These are phyloP conservation scores for Calameuta filiformis DNA, from an alignment of 2,888 invertebrate genomes.

Conservation along the genomic window DNA sequence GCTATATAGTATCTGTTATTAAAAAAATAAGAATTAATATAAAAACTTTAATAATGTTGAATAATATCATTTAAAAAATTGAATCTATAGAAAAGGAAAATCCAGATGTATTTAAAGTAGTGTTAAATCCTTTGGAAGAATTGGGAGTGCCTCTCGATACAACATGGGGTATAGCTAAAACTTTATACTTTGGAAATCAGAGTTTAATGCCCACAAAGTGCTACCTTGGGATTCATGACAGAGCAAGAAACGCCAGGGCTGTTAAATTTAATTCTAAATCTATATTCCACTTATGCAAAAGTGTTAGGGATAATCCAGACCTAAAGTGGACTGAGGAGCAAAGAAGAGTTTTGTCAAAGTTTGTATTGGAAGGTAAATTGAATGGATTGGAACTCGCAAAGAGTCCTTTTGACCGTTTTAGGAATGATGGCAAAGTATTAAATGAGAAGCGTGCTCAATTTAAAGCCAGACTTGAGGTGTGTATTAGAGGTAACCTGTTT, in stretches of 20 bases:
- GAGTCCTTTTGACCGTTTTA: constrained; percentile 66
- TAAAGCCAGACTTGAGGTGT: constrained; percentile 73
- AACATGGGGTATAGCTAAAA: constrained; percentile 89
- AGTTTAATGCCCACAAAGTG: constrained; percentile 82
- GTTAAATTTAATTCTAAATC: constrained; percentile 78
- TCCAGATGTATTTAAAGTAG: constrained; percentile 73
- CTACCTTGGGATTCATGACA: constrained; percentile 82
- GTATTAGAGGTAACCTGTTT: constrained; percentile 17
- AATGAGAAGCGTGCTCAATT: constrained; percentile 73
- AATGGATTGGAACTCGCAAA: constrained; percentile 81
- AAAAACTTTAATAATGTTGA: background rate
- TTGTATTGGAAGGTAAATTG: constrained; percentile 82
- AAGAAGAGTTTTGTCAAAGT: constrained; percentile 80
- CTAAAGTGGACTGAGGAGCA: constrained; percentile 71
- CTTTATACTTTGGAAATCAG: constrained; percentile 83
- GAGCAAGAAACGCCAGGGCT: constrained; percentile 80
- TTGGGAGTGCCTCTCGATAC: constrained; percentile 79
- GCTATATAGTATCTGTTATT: background rate
- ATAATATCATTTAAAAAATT: background rate
- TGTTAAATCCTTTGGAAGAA: constrained; percentile 81
- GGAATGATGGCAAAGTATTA: constrained; percentile 69
- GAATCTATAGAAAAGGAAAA: constrained; percentile 42
- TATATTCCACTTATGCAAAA: constrained; percentile 77
- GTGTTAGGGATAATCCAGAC: constrained; percentile 67
- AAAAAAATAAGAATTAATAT: background rate